phyloP scores from a whole-genome alignment of 2,797 vertebrate genomes.

The Ceryle rudis region DNA sequence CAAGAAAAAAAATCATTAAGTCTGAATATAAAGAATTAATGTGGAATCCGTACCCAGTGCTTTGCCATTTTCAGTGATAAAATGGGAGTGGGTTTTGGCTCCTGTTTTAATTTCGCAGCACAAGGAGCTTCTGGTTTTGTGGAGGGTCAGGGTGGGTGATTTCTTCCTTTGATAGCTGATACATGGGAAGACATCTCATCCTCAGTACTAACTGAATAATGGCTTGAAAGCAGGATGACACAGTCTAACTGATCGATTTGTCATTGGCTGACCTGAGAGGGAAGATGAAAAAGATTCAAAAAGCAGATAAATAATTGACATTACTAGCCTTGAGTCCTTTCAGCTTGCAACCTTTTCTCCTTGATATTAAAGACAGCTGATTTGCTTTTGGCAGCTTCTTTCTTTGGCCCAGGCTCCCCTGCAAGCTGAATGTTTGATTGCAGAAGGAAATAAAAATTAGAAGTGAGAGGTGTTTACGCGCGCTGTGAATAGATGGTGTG shows the following conservation, averaged over 20 bases:
- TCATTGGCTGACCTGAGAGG: slow-evolving; percentile 47
- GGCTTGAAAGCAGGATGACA: slow-evolving; percentile 32
- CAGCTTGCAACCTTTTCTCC: slow-evolving; percentile 34
- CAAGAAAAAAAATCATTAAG: not conserved
- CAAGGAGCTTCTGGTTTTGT: not conserved
- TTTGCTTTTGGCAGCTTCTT: slow-evolving; percentile 48
- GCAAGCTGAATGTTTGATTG: slow-evolving; percentile 34
- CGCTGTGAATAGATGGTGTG: not conserved
- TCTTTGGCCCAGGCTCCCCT: slow-evolving; percentile 16
- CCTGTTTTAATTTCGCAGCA: not conserved
- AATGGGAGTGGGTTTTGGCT: slow-evolving; percentile 11
- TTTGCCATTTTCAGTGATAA: not conserved
- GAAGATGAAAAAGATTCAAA: slow-evolving; percentile 48
- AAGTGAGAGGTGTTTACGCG: not conserved
- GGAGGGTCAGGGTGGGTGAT: not conserved
- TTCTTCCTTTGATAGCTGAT: slow-evolving; percentile 14
- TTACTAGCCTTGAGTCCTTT: slow-evolving; percentile 30
- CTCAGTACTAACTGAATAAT: slow-evolving; percentile 12
- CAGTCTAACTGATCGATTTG: slow-evolving; percentile 36
- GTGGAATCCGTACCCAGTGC: not conserved
- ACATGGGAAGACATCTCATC: not conserved
- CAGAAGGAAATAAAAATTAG: not conserved
- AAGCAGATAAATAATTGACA: slow-evolving; percentile 61
- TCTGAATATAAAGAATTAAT: slow-evolving; percentile 29
- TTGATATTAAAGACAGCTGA: slow-evolving; percentile 26